Evolutionary conservation across 2,797 vertebrate genomes (phyloP), one percentile per base, ranked within the genome.

Genomic region (Somateria mollissima): DNA sequence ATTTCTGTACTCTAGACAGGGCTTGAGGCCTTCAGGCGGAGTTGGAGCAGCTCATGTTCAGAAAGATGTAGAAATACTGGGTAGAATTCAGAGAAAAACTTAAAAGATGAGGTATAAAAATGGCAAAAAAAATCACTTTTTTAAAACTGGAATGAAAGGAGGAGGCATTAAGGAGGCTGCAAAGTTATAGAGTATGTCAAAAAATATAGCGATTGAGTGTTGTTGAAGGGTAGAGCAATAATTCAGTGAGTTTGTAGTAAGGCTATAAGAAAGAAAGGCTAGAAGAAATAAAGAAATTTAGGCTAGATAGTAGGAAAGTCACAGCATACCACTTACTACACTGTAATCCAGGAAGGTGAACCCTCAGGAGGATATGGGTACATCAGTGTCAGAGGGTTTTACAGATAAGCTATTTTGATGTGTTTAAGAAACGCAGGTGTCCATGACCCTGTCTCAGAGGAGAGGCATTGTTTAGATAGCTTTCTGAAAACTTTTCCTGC

Each of bases 201-300:
- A 73, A 67, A 45, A 32, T 25, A 47, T 25, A 30, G 17, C 1
- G 0, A 39, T 5, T 0, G 1, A 75, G n/a, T 39, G 39, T 49
- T 62, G 24, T 27, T 74, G 82, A 75, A 81, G 84, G 49, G 30
- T 2, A 41, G 54, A 75, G 60, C 11, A 82, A 21, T 32, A 89
- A 78, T 45, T 67, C 9, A 45, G 5, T 25, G 43, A 71, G 64
- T 67, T 30, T 78, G 17, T 25, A 30, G 30, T 13, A 65, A 57
- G 32, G 9, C 43, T 45, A 45, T 45, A 45, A 45, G 43, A 45
- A 45, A 45, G 43, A 45, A 45, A 45, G 43, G 43, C 43, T 45
- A 45, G 18, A 19, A 45, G 43, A 45, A 45, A 45, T 45, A 45
- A 45, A 45, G 61, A 25, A 43, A 41, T 25, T 43, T 14, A 76